Conservation (phyloP, 2,113 vertebrate genomes). For the Prietella phreatophila region DNA sequence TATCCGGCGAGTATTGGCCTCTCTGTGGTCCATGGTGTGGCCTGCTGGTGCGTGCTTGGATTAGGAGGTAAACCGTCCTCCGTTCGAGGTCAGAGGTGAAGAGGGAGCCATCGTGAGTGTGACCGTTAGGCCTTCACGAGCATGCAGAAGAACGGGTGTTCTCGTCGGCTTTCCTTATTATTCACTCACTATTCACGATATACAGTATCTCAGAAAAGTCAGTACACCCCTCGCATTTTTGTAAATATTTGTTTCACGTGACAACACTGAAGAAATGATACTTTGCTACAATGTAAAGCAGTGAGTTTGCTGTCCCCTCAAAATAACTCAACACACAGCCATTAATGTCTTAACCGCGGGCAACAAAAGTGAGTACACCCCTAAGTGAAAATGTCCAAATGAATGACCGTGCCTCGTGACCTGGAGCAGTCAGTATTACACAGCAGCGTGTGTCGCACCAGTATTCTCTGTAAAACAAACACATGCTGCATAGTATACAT, state of each 20-base stretch:
- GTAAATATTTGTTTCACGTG: too few species aligned
- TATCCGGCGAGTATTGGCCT: neutral
- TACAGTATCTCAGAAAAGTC: too few species aligned
- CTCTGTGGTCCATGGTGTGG: constrained; percentile 14
- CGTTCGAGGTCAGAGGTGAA: constrained; percentile 36
- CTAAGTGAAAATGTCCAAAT: neutral
- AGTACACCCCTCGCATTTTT: too few species aligned
- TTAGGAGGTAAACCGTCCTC: constrained; percentile 19
- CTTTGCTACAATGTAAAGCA: too few species aligned
- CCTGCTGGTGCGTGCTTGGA: constrained; percentile 1
- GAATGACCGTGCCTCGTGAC: neutral
- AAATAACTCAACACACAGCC: too few species aligned
- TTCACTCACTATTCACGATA: neutral
- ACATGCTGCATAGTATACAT: neutral
- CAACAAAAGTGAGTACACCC: too few species aligned
- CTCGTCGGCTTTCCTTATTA: neutral
- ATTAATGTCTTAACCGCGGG: too few species aligned
- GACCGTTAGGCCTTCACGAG: neutral
- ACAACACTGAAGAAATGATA: too few species aligned
- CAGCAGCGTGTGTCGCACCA: neutral
- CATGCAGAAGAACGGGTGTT: neutral
- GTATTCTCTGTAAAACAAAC: constrained; percentile 13
- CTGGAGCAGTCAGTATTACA: neutral
- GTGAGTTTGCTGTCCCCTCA: too few species aligned
- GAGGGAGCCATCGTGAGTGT: constrained; percentile 14